Percentiles rank a stretch among this genome's conserved stretches.
Conservation (phyloP, 2,797 vertebrate genomes). For the Rhincodon typus region DNA sequence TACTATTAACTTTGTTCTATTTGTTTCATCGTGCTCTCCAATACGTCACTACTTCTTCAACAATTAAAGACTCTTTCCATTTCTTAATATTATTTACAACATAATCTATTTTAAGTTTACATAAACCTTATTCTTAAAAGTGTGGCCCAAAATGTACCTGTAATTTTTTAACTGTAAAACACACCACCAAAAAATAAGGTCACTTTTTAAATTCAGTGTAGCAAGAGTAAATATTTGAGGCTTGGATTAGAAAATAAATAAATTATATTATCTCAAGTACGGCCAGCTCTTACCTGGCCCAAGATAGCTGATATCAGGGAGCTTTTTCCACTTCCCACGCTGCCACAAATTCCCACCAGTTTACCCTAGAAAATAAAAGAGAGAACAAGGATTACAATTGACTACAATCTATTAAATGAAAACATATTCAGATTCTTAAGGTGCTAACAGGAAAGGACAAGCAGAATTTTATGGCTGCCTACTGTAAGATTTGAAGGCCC, state of each 20-base stretch:
- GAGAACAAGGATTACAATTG: background rate
- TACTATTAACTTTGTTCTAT: background rate
- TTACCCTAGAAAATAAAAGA: slow-evolving; percentile 40
- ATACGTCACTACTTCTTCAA: background rate
- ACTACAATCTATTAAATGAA: background rate
- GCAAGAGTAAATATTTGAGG: background rate
- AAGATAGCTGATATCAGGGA: slow-evolving; percentile 44
- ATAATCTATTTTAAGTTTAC: background rate
- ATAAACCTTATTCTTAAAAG: background rate
- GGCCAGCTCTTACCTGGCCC: slow-evolving; percentile 42
- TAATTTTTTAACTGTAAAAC: background rate
- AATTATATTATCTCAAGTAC: background rate
- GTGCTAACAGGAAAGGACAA: background rate
- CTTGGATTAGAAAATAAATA: background rate
- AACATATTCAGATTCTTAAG: slow-evolving; percentile 6
- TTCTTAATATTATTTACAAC: background rate
- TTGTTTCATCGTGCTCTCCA: background rate
- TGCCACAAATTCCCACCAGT: slow-evolving; percentile 44
- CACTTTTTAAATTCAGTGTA: background rate
- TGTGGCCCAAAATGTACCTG: background rate
- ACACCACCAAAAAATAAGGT: background rate
- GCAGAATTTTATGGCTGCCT: background rate
- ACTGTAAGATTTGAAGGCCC: too few relatives aligned
- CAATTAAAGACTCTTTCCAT: background rate
- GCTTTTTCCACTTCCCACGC: slow-evolving; percentile 45